These are phyloP conservation scores for Plusia festucae DNA, from an alignment of 2,888 invertebrate genomes.

Conservation along the genomic window DNA sequence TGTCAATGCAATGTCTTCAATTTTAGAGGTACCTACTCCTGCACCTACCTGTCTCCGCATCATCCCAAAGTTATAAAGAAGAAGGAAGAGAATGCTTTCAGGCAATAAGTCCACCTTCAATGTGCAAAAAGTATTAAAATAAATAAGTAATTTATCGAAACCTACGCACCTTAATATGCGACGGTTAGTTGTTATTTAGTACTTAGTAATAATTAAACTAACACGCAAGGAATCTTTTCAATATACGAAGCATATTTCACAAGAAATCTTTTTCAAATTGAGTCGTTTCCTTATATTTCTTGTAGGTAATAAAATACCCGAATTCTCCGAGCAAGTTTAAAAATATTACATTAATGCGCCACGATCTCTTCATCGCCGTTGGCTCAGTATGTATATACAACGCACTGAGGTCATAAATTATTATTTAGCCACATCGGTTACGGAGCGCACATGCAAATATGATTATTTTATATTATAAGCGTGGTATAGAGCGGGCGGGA, in stretches of 20 bases:
- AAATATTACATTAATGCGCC: conserved; percentile 54
- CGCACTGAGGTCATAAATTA: conserved; percentile 72
- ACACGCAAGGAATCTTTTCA: not conserved
- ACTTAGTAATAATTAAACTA: too few relatives aligned
- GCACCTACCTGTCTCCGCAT: too few relatives aligned
- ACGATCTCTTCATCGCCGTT: conserved; percentile 65
- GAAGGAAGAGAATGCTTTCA: too few relatives aligned
- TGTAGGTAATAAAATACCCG: conserved; percentile 21
- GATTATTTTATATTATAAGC: conserved; percentile 59
- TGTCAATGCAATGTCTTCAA: too few relatives aligned
- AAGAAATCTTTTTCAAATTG: conserved; percentile 15
- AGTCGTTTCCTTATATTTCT: conserved; percentile 19
- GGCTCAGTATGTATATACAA: conserved; percentile 65
- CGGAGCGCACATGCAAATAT: conserved; percentile 66
- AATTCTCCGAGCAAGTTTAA: conserved; percentile 44
- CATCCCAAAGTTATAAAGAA: too few relatives aligned
- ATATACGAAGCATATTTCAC: conserved; percentile 8
- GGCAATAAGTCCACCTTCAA: too few relatives aligned
- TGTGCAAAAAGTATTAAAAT: too few relatives aligned
- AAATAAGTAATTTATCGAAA: too few relatives aligned
- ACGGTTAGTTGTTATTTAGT: too few relatives aligned
- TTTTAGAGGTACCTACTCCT: too few relatives aligned
- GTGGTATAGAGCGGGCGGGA: conserved; percentile 44
- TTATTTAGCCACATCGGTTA: conserved; percentile 69
- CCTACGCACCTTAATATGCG: too few relatives aligned